A percentile compares a stretch with the other conserved stretches of the same genome.
These are phyloP conservation scores for Grammomys dolichurus DNA, from an alignment of 2,113 vertebrate species.

Conservation along the genomic window DNA sequence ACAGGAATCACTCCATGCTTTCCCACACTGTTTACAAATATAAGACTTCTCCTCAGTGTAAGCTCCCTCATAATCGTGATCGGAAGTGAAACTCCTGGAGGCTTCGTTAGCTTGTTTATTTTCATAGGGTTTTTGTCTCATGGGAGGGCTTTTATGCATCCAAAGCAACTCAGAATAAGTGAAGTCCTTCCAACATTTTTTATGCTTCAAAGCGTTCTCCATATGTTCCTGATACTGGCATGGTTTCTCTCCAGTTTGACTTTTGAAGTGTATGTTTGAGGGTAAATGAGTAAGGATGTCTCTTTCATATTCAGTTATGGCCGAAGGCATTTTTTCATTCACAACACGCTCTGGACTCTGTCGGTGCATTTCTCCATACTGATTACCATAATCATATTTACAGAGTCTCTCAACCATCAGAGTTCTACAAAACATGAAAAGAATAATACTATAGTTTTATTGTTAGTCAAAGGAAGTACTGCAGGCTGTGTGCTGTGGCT, in stretches of 20 bases:
- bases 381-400: background rate
- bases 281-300: background rate
- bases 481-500: background rate
- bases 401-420: slow-evolving; percentile 17
- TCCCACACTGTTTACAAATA: background rate
- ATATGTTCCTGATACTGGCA: background rate
- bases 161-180: background rate
- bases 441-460: background rate
- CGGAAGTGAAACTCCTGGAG: background rate
- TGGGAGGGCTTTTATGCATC: background rate
- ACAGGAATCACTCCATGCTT: background rate
- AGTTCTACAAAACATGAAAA: background rate
- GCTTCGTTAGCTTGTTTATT: background rate
- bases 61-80: background rate
- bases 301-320: background rate
- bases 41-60: background rate
- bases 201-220: background rate
- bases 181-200: slow-evolving; percentile 2
- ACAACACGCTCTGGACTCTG: background rate
- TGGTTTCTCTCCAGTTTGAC: background rate
- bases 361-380: background rate
- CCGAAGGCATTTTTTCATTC: background rate
- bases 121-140: background rate
- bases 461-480: background rate
- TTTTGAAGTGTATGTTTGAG: background rate